phyloP scores from a whole-genome alignment of 1,140 invertebrate genomes.

The Drosophila pectinifera region DNA sequence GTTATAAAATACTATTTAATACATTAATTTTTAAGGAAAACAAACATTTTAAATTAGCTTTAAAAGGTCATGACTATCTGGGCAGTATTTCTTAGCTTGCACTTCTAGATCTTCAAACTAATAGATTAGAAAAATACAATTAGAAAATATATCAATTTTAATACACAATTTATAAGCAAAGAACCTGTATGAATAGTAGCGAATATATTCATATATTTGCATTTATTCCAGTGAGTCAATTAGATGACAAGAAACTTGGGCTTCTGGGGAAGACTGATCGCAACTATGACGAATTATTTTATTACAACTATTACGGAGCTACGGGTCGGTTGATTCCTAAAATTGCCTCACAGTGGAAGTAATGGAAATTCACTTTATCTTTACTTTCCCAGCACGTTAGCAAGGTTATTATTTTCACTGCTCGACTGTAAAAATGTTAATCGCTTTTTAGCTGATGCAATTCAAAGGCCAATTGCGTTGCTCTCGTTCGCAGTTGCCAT shows the following conservation, averaged over 20 bases:
- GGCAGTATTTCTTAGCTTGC: neutral
- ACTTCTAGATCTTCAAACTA: too few relatives aligned
- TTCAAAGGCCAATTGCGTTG: slow-evolving; percentile 69
- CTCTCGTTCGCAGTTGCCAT: slow-evolving; percentile 17
- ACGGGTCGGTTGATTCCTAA: neutral
- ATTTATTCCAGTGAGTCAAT: neutral
- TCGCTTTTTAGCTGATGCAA: slow-evolving; percentile 64
- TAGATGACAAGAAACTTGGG: neutral
- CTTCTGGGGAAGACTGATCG: neutral
- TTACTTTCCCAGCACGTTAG: slow-evolving; percentile 14
- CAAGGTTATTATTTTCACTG: slow-evolving; percentile 45
- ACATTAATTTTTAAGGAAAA: neutral
- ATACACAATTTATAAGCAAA: neutral
- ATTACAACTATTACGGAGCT: neutral
- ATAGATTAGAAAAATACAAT: too few relatives aligned
- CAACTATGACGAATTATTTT: neutral
- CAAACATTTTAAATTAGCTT: neutral
- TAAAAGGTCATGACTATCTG: neutral
- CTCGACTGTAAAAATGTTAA: slow-evolving; percentile 41
- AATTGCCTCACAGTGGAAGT: neutral
- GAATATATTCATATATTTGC: neutral
- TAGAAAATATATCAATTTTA: neutral
- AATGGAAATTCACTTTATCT: slow-evolving; percentile 4
- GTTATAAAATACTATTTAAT: too few relatives aligned
- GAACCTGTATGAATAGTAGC: neutral